phyloP scores from a whole-genome alignment of 92 coral and sea anemone genomes.

The Porites cylindrica region DNA sequence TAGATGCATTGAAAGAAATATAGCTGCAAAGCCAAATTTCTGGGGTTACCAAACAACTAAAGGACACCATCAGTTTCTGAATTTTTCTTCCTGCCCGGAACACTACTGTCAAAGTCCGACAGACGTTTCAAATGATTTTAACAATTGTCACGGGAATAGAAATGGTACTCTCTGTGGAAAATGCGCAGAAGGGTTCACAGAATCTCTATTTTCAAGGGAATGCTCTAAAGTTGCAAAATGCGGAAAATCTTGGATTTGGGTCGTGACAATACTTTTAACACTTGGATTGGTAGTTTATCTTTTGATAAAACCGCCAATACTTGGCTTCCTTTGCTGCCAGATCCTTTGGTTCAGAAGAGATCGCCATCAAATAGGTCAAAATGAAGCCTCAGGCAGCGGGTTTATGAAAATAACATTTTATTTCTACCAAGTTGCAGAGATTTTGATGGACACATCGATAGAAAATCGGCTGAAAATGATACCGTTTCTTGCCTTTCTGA shows the following conservation, averaged over 20 bases:
- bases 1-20: slow-evolving; percentile 50
- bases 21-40: slow-evolving; percentile 73
- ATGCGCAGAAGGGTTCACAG: slow-evolving; percentile 21
- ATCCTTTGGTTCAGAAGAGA: slow-evolving; percentile 24
- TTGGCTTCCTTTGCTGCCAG: not conserved
- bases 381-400: slow-evolving; percentile 35
- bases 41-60: slow-evolving; percentile 58
- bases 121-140: slow-evolving; percentile 22
- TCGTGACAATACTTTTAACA: slow-evolving; percentile 37
- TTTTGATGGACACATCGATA: slow-evolving; percentile 65
- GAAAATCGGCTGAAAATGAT: slow-evolving; percentile 16
- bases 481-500: slow-evolving; percentile 52
- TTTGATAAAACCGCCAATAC: slow-evolving; percentile 30
- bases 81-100: slow-evolving; percentile 70
- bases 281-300: slow-evolving; percentile 36
- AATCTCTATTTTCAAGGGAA: no score
- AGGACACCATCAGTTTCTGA: slow-evolving; percentile 9
- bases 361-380: not conserved
- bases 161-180: slow-evolving; percentile 75
- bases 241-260: slow-evolving; percentile 62
- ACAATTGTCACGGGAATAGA: slow-evolving; percentile 68
- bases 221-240: slow-evolving; percentile 13
- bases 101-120: slow-evolving; percentile 55
- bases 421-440: slow-evolving; percentile 82
- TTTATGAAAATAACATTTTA: slow-evolving; percentile 81